Evolutionary conservation across 2,797 vertebrate species (phyloP), one percentile per base, ranked within the genome.

Genomic region (Staurois parvus): DNA sequence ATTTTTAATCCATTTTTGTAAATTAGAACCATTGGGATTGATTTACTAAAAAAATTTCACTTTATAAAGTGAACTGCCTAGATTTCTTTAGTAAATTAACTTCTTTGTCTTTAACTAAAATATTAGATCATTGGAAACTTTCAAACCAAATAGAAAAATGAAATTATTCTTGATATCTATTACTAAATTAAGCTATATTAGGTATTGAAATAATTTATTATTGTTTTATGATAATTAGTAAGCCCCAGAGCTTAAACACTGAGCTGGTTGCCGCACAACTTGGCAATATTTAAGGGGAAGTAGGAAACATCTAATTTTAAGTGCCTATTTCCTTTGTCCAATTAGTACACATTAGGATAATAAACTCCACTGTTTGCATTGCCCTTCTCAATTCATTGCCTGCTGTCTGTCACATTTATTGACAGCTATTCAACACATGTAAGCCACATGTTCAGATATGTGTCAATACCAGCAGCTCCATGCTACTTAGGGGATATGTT

Each of bases 301-400:
- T 67, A 91, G 90, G 89, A 91, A 92, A 89, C 88, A 88, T 91
- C 90, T 92, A 88, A 90, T 89, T 92, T 92, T 88, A 91, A 90
- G 82, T 89, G 56, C 85, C 34, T 78, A 81, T 89, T 93, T 93
- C 87, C 84, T 88, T 89, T 89, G 89, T 90, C 89, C 84, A 90
- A 0, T 90, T 91, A 90, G 83, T 90, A 90, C 89, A 48, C 90
- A 90, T 85, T 89, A 89, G 88, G 89, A 89, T 84, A 85, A 89
- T 91, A 91, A 88, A 66, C 13, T 9, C 32, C 32, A 30, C 88
- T 88, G 56, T 80, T 45, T 88, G 32, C 62, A 67, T 4, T 32
- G 15, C 64, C 64, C 45, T 86, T 59, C 52, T 86, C 40, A 24
- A 11, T 81, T 21, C 85, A 85, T 89, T 34, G 32, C 26, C 69